Conservation (phyloP, 2,797 vertebrate genomes). For the Pyrocephalus nanus region DNA sequence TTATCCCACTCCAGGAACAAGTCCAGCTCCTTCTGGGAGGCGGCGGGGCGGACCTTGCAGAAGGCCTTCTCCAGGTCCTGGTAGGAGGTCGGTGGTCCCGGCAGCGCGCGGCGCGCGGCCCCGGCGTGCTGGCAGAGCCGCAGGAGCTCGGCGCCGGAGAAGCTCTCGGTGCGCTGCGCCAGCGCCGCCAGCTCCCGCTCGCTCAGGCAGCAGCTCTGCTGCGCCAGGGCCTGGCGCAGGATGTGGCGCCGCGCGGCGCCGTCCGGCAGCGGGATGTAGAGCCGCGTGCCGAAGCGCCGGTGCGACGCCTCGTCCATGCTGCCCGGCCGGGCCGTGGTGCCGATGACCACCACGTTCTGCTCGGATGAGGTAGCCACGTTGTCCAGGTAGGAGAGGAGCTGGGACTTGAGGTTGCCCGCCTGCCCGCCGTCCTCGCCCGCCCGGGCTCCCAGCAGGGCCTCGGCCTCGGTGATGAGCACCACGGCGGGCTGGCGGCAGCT, state of each 20-base stretch:
- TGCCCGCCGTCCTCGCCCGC: slow-evolving; percentile 54
- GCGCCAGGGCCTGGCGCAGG: slow-evolving; percentile 86
- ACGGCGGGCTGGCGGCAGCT: slow-evolving; percentile 85
- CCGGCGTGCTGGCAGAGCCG: slow-evolving; percentile 91
- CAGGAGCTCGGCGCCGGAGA: slow-evolving; percentile 86
- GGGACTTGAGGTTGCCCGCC: slow-evolving; percentile 75
- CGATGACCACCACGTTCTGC: slow-evolving; percentile 84
- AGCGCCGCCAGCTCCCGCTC: slow-evolving; percentile 88
- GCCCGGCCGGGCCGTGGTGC: slow-evolving; percentile 88
- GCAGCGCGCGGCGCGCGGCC: slow-evolving; percentile 76
- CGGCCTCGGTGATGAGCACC: slow-evolving; percentile 89
- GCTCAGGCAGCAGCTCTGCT: slow-evolving; percentile 85
- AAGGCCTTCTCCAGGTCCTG: slow-evolving; percentile 94
- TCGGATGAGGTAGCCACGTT: slow-evolving; percentile 77
- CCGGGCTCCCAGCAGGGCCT: slow-evolving; percentile 73
- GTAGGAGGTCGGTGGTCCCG: slow-evolving; percentile 77
- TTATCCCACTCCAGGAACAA: slow-evolving; percentile 94
- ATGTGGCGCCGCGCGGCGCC: slow-evolving; percentile 84
- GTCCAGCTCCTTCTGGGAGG: slow-evolving; percentile 90
- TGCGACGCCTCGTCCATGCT: slow-evolving; percentile 88
- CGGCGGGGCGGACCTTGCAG: slow-evolving; percentile 88
- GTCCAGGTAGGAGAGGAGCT: slow-evolving; percentile 88
- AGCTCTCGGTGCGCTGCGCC: slow-evolving; percentile 91
- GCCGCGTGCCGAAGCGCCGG: slow-evolving; percentile 87
- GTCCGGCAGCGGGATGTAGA: slow-evolving; percentile 89